phyloP scores from a whole-genome alignment of 2,113 vertebrate species.

The Lanius ludovicianus region DNA sequence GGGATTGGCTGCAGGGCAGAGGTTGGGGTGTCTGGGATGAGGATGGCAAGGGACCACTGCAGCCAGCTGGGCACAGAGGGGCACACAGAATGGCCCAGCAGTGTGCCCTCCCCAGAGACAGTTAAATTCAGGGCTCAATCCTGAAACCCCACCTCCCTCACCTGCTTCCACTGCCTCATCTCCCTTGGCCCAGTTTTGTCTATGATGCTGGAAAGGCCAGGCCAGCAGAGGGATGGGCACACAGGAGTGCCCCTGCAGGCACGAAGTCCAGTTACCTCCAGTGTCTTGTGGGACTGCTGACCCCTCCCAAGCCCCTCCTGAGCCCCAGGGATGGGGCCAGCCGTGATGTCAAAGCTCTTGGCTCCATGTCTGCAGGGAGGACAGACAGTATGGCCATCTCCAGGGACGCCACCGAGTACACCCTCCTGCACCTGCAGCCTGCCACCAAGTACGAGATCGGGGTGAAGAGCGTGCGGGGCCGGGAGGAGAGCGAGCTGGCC shows the following conservation, averaged over 20 bases:
- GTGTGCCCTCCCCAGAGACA: background rate
- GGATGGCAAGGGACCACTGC: background rate
- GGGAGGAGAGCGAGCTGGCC: conserved; percentile 87
- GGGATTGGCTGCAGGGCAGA: background rate
- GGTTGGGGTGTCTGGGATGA: background rate
- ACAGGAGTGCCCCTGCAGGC: background rate
- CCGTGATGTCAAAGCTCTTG: background rate
- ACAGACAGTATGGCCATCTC: conserved; percentile 86
- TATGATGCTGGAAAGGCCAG: background rate
- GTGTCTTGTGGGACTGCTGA: background rate
- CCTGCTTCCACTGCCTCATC: accelerated
- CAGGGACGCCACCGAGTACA: conserved; percentile 83
- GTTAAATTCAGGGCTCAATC: background rate
- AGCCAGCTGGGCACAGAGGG: background rate
- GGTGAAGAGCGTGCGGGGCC: conserved; percentile 84
- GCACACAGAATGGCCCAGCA: background rate
- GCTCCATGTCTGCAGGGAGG: conserved; percentile 75
- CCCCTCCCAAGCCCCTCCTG: background rate
- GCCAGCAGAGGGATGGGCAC: background rate
- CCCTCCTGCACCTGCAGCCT: conserved; percentile 83
- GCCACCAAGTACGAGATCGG: conserved; percentile 90
- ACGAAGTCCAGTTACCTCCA: background rate
- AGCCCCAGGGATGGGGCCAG: background rate
- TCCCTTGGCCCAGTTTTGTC: background rate
- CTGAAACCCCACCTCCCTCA: background rate